phyloP scores from a whole-genome alignment of 1,140 invertebrate genomes.

The Drosophila athabasca region DNA sequence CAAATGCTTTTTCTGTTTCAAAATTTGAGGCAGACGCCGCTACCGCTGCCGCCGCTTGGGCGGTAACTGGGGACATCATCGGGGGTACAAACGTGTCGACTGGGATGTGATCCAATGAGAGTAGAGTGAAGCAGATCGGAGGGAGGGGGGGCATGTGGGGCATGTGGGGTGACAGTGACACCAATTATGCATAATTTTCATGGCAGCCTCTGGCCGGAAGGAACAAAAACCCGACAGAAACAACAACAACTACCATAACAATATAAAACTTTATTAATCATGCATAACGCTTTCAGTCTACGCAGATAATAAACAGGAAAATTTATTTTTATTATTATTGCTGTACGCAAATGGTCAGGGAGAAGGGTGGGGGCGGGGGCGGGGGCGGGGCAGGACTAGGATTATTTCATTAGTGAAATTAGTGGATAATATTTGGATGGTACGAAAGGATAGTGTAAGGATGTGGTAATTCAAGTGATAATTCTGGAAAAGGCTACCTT shows the following conservation, averaged over 20 bases:
- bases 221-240: conserved; percentile 18
- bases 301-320: conserved; percentile 47
- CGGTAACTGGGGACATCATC: background rate
- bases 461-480: no score
- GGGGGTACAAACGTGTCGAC: background rate
- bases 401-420: conserved; percentile 25
- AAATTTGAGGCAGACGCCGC: conserved; percentile 18
- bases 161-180: conserved; percentile 49
- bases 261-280: conserved; percentile 58
- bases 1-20: conserved; percentile 26
- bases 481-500: no score
- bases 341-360: conserved; percentile 11
- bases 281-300: conserved; percentile 47
- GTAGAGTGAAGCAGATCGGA: no score
- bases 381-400: background rate
- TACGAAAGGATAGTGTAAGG: background rate
- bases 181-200: conserved; percentile 75
- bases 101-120: conserved; percentile 15
- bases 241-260: conserved; percentile 18
- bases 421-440: conserved; percentile 1
- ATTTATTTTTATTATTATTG: conserved; percentile 29
- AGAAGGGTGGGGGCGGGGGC: background rate
- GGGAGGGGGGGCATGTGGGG: background rate
- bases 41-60: conserved; percentile 2
- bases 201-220: conserved; percentile 36